These are phyloP conservation scores for Steromphala cineraria DNA, from an alignment of 2,888 invertebrate genomes.

Conservation along the genomic window DNA sequence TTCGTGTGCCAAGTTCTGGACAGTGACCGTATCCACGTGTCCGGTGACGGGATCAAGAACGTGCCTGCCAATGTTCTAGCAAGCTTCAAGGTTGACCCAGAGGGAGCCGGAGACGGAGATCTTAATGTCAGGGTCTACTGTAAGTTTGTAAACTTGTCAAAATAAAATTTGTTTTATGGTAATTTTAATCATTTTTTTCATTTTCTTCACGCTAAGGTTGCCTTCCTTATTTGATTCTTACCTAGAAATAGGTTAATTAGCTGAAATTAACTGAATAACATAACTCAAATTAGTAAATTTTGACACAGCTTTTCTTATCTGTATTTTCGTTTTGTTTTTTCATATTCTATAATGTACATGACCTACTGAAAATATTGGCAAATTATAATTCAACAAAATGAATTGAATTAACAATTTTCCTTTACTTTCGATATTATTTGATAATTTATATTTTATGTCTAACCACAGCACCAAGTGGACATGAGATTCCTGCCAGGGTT, in stretches of 20 bases:
- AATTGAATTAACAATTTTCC: too few relatives aligned
- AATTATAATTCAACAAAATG: background rate
- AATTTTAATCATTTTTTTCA: background rate
- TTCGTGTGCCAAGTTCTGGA: slow-evolving; percentile 91
- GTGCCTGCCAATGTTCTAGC: slow-evolving; percentile 89
- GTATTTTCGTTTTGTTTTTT: background rate
- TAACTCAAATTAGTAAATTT: too few relatives aligned
- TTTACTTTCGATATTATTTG: too few relatives aligned
- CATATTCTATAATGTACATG: too few relatives aligned
- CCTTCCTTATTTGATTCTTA: too few relatives aligned
- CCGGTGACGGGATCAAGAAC: slow-evolving; percentile 83
- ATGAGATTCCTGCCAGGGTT: slow-evolving; percentile 85
- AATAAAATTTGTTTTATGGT: background rate
- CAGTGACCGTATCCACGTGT: slow-evolving; percentile 81
- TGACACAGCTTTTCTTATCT: background rate
- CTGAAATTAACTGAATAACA: too few relatives aligned
- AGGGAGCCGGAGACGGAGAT: slow-evolving; percentile 74
- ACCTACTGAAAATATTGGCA: too few relatives aligned
- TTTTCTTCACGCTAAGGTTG: too few relatives aligned
- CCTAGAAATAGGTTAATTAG: too few relatives aligned
- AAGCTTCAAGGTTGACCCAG: slow-evolving; percentile 90
- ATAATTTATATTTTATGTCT: too few relatives aligned
- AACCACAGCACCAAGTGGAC: slow-evolving; percentile 84
- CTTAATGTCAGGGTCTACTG: slow-evolving; percentile 52
- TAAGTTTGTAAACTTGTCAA: slow-evolving; percentile 31